Conservation (phyloP, 2,113 vertebrate species). For the Anguilla rostrata region DNA sequence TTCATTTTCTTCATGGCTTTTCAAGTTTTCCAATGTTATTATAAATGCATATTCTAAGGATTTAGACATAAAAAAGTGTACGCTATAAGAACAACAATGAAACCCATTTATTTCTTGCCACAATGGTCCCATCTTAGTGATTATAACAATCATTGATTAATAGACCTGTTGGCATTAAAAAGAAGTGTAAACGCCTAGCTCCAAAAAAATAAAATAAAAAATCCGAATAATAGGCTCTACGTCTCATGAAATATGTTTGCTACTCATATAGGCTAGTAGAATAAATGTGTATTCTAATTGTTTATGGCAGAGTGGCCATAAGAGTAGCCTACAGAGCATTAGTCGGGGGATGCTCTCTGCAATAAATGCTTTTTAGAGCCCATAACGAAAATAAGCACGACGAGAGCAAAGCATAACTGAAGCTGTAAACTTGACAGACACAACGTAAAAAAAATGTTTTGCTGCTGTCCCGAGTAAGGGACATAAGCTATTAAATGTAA, state of each 20-base stretch:
- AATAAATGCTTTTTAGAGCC: background rate
- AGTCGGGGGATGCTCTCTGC: background rate
- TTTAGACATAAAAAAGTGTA: background rate
- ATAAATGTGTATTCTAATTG: slow-evolving; percentile 27
- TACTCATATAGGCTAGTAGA: background rate
- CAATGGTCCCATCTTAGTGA: background rate
- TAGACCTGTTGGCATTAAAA: background rate
- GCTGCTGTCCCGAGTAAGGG: slow-evolving; percentile 3
- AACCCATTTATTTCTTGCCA: background rate
- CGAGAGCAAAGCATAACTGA: background rate
- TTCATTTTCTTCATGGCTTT: background rate
- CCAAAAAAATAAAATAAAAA: background rate
- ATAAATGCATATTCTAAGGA: background rate
- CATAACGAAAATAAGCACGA: background rate
- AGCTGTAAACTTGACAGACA: background rate
- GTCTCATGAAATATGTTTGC: background rate
- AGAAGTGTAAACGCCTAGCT: background rate
- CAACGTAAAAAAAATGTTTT: slow-evolving; percentile 6
- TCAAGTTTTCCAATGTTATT: background rate
- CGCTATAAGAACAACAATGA: too few species aligned
- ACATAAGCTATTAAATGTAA: slow-evolving; percentile 10
- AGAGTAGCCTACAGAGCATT: slow-evolving; percentile 37
- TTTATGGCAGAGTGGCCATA: slow-evolving; percentile 41
- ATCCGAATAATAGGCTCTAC: too few species aligned
- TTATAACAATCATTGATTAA: background rate